phyloP scores from a whole-genome alignment of 37 sponge, comb jelly and placozoan species.

The Agelas oroides region DNA sequence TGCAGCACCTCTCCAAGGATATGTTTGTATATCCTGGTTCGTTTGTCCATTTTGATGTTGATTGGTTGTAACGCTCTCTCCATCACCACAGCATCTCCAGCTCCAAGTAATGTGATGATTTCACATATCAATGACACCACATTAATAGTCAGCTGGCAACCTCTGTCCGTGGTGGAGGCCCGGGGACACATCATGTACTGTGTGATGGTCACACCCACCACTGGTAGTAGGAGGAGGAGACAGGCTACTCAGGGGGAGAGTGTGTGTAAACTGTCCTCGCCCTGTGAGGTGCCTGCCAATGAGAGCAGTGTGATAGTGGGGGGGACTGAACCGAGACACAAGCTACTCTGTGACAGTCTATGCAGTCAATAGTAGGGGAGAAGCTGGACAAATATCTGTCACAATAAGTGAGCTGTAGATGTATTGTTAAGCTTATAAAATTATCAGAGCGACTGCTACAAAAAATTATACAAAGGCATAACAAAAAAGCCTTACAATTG shows the following conservation, averaged over 20 bases:
- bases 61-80: no score
- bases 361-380: conserved; percentile 14
- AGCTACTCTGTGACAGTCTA: conserved; percentile 3
- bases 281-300: conserved; percentile 1
- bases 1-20: no score
- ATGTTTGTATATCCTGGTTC: no score
- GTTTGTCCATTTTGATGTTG: no score
- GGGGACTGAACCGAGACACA: conserved; percentile 6
- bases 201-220: conserved; percentile 7
- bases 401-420: no score
- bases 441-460: no score
- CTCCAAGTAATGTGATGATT: not conserved
- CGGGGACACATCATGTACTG: not conserved
- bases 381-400: not conserved
- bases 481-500: no score
- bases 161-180: conserved; percentile 15
- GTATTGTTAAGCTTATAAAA: no score
- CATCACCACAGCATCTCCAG: no score
- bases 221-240: not conserved
- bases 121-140: not conserved
- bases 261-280: not conserved
- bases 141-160: conserved; percentile 22
- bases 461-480: no score
- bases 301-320: conserved; percentile 16
- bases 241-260: not conserved